Evolutionary conservation across 1,140 invertebrate species (phyloP), one percentile per base, ranked within the genome.

Genomic region (Macrocentrus cingulum): DNA sequence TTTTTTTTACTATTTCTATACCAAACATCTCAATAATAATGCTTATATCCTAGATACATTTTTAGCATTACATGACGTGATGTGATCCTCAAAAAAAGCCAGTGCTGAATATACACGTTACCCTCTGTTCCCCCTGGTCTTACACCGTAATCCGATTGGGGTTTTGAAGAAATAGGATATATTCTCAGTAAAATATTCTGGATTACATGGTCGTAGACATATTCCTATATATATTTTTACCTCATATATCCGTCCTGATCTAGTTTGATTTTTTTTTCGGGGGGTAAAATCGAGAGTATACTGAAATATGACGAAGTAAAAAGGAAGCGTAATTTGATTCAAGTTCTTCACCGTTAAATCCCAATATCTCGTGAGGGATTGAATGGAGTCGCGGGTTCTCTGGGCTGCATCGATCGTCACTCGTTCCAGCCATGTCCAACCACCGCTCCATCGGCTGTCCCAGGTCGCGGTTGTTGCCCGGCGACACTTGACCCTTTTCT

Each of bases 381-480:
- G 49, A 20, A 51, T 51, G 32, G 32, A 37, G 49, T 15, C 49
- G 49, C 49, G 25, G 49, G 49, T 51, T 36, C 32, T 25, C 25
- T 51, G n/a, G 18, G 49, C 49, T 51, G 49, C 32, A 51, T 51
- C 49, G 49, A 51, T 51, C 49, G 49, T 51, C 49, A 51, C 49
- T 51, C 48, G 32, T 51, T 37, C 49, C 49, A 51, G 49, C 29
- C 49, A 51, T 51, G 32, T 51, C 49, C 49, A 51, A 51, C 49
- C n/a, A n/a, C n/a, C 25, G 49, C 49, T 36, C 49, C 49, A 51
- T 51, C 32, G 49, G 49, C 49, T 51, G 25, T 51, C 49, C 49
- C 49, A 51, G 49, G 49, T 51, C 49, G 49, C 49, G 49, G 49
- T 51, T 51, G 49, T 51, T 51, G 49, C 49, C 49, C 49, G 49